Conservation (phyloP, 2,797 vertebrate species). For the Eutrigla gurnardus region DNA sequence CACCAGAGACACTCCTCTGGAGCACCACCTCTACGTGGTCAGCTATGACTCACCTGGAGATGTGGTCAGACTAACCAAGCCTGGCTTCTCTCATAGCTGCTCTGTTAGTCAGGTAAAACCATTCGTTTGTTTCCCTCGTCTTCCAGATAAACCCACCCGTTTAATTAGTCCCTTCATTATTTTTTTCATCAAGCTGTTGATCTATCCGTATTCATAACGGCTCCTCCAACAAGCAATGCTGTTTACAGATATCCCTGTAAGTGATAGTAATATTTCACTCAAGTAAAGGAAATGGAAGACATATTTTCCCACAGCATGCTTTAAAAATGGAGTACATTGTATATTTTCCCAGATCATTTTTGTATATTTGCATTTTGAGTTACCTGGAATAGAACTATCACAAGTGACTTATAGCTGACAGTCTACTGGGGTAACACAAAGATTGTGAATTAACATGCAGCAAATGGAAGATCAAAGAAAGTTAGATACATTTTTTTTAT, state of each 20-base stretch:
- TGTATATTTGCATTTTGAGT: not conserved
- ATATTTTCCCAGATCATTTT: not conserved
- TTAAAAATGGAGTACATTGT: not conserved
- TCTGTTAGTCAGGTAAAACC: constrained; percentile 92
- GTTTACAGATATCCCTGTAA: not conserved
- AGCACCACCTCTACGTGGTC: constrained; percentile 94
- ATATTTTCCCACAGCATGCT: no score
- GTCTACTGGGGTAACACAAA: not conserved
- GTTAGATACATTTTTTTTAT: no score
- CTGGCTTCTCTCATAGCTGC: constrained; percentile 93
- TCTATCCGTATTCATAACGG: not conserved
- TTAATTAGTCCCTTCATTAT: not conserved
- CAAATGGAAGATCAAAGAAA: not conserved
- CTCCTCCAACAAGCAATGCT: no score
- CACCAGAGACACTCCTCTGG: constrained; percentile 91
- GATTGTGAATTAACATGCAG: not conserved
- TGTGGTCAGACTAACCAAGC: constrained; percentile 89
- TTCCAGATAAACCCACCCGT: not conserved
- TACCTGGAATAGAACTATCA: not conserved
- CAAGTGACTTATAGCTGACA: not conserved
- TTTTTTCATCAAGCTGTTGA: not conserved
- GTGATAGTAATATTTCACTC: not conserved
- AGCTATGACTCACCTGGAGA: constrained; percentile 89
- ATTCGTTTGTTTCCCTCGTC: constrained; percentile 5
- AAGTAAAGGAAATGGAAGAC: no score